Base-by-base conservation (phyloP, 2,113 vertebrate species). In the Misgurnus anguillicaudatus region DNA sequence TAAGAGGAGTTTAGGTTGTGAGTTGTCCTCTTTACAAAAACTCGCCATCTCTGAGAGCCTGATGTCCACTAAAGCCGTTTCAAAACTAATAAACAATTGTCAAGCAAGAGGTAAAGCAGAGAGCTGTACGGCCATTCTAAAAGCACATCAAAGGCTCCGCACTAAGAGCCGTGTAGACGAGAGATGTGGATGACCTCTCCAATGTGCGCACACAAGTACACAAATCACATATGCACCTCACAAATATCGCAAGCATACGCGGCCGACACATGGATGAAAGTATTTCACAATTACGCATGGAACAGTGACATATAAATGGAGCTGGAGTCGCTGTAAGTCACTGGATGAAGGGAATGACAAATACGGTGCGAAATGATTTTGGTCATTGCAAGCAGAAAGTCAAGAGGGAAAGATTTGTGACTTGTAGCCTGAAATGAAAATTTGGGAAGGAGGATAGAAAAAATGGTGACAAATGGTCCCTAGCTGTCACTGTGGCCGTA, bases 81-180 rank as follows among this genome's bases (percentile, higher is more conserved):
- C 91, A 94, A 93, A 94, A 92, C 90, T 92, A 93, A 95, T 97
- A 98, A 98, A 98, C 96, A 98, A 89, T 93, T 94, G 96, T 95
- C 95, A 94, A 89, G 84, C 82, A 70, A 89, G 92, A 95, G 89
- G 87, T 89, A 93, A 93, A 94, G 94, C 97, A 95, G 95, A 94
- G 89, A 89, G 91, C 91, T 90, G 65, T 63, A 38, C 62, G 88
- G 66, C 77, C 92, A 93, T 92, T 93, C 90, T 92, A 91, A 91
- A 88, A 91, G 92, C 92, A 96, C 93, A 96, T 98, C 94, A 98
- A 98, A 97, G 94, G 60, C 68, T 82, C 82, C 0, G 62, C 82
- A 79, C 84, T 85, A 84, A 87, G 86, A 89, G 85, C 83, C 85
- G 79, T 63, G 80, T 80, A 0, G 0, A 5, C 85, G 79, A 83